These are phyloP conservation scores for Lophotis ruficrista DNA, from an alignment of 2,113 vertebrate species.

Conservation along the genomic window DNA sequence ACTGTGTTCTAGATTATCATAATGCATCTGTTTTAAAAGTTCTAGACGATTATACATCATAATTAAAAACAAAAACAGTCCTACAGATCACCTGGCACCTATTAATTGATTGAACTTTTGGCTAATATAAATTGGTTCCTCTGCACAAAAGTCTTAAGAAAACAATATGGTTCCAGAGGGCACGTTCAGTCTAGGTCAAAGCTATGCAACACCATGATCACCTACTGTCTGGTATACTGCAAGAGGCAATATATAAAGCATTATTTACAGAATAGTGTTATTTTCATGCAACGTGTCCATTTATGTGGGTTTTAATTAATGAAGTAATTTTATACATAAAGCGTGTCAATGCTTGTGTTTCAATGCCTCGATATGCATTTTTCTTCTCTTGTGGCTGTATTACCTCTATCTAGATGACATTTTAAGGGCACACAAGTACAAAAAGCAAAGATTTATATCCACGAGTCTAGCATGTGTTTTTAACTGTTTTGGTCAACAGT, in stretches of 20 bases:
- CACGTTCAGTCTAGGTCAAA: background rate
- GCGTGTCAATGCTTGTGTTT: background rate
- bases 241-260: background rate
- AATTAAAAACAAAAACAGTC: background rate
- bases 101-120: background rate
- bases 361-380: background rate
- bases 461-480: background rate
- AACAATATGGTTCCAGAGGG: background rate
- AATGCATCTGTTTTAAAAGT: background rate
- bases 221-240: background rate
- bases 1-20: rapidly evolving
- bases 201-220: background rate
- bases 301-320: background rate
- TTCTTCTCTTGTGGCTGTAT: background rate
- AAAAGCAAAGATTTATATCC: background rate
- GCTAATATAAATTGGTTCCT: background rate
- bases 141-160: background rate
- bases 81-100: background rate
- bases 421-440: background rate
- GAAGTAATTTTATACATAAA: background rate
- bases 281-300: background rate
- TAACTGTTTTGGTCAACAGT: background rate
- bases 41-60: background rate
- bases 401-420: background rate
- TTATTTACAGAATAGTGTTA: background rate